phyloP scores from a whole-genome alignment of 1,140 invertebrate species.

The Neoseiulus cucumeris region DNA sequence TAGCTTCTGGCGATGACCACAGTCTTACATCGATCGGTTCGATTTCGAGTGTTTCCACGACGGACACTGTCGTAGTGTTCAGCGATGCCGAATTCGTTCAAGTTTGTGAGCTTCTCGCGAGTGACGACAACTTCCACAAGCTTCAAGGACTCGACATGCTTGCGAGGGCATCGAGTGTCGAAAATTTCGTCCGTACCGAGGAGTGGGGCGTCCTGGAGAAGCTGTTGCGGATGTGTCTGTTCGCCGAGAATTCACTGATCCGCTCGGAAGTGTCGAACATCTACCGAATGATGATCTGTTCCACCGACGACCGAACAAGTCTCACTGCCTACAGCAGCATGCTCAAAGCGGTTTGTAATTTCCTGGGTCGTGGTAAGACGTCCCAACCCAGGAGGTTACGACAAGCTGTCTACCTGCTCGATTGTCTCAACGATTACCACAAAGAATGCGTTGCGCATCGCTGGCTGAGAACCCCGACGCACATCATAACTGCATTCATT shows the following conservation, averaged over 20 bases:
- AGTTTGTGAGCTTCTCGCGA: background rate
- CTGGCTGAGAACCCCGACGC: background rate
- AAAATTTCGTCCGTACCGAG: background rate
- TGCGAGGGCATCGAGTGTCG: background rate
- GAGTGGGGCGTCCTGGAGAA: background rate
- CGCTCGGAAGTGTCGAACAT: background rate
- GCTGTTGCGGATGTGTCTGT: background rate
- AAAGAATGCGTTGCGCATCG: slow-evolving; percentile 4
- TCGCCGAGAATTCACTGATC: background rate
- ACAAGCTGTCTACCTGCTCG: background rate
- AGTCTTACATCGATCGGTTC: background rate
- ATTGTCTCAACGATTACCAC: slow-evolving; percentile 2
- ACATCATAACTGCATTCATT: background rate
- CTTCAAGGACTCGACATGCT: background rate
- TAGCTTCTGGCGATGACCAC: background rate
- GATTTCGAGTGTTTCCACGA: slow-evolving; percentile 3
- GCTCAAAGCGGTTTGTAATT: background rate
- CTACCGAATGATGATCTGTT: background rate
- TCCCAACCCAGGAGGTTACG: background rate
- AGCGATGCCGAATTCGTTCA: background rate
- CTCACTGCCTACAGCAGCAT: background rate
- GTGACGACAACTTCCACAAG: background rate
- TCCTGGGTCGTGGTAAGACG: background rate
- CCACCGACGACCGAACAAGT: background rate
- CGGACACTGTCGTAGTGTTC: slow-evolving; percentile 1